phyloP scores from a whole-genome alignment of 2,797 vertebrate species.

The Mormyrops boulengeri region DNA sequence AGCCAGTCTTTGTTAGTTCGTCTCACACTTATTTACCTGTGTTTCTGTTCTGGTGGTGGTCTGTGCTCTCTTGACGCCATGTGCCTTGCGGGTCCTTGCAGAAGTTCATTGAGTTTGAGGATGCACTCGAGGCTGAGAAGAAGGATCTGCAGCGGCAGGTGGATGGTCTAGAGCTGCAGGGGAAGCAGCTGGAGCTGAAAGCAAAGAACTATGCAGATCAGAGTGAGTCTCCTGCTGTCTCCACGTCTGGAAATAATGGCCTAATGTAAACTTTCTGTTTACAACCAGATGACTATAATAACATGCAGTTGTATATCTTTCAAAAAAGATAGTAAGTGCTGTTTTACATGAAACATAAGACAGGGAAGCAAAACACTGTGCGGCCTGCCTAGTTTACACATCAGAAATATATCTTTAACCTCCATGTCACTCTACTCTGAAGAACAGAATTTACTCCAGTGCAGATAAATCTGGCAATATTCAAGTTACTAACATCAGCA shows the following conservation, averaged over 20 bases:
- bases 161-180: slow-evolving; percentile 87
- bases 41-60: not conserved
- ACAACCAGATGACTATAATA: not conserved
- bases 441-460: not conserved
- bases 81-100: slow-evolving; percentile 36
- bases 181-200: slow-evolving; percentile 91
- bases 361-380: not conserved
- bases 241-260: not conserved
- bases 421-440: not conserved
- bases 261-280: not conserved
- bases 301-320: not conserved
- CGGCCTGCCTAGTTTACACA: not conserved
- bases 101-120: slow-evolving; percentile 99
- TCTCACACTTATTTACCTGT: not conserved
- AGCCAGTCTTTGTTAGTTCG: not conserved
- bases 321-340: not conserved
- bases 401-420: not conserved
- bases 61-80: not conserved
- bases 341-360: not conserved
- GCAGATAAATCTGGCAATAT: not conserved
- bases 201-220: slow-evolving; percentile 93
- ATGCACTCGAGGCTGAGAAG: slow-evolving; percentile 94
- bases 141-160: slow-evolving; percentile 91
- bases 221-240: slow-evolving; percentile 53
- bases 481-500: not conserved